A percentile compares a stretch with the other conserved stretches of the same genome.
Evolutionary conservation across 2,113 vertebrate genomes (phyloP).

Genomic region (Salminus brasiliensis): DNA sequence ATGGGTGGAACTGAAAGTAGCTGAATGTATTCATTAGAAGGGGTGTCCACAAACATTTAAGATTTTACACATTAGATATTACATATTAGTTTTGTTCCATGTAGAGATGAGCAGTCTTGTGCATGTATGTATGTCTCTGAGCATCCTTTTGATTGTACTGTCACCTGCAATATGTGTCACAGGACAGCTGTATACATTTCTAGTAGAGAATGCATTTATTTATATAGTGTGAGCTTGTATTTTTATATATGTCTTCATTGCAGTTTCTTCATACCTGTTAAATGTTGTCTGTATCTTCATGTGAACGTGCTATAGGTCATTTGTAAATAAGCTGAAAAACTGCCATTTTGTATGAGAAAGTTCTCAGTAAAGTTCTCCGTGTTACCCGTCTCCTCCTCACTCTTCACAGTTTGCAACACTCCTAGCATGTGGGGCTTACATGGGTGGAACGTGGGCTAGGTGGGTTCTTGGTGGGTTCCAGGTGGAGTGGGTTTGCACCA

Average conservation of each 20-base stretch:
- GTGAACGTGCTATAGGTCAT: slow-evolving; percentile 1
- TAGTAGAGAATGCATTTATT: slow-evolving; percentile 11
- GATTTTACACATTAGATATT: no score
- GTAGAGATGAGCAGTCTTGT: no score
- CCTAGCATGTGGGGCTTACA: no score
- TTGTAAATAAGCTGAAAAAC: slow-evolving; percentile 14
- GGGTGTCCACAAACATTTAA: no score
- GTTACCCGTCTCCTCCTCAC: no score
- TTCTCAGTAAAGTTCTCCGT: slow-evolving; percentile 9
- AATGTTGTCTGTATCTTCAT: background rate
- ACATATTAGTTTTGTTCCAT: no score
- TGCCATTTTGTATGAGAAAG: slow-evolving; percentile 31
- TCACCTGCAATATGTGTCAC: background rate
- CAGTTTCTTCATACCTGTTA: background rate
- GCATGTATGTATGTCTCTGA: background rate
- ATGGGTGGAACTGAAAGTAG: no score
- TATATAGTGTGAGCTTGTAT: background rate
- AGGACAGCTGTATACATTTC: background rate
- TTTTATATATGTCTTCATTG: background rate
- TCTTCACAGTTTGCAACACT: no score
- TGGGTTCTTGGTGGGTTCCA: no score
- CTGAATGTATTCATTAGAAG: no score
- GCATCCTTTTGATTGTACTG: background rate
- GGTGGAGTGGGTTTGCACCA: no score
- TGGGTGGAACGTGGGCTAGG: no score